Base-by-base conservation (phyloP, 2,888 invertebrate genomes). In the Stenoptilia bipunctidactyla region DNA sequence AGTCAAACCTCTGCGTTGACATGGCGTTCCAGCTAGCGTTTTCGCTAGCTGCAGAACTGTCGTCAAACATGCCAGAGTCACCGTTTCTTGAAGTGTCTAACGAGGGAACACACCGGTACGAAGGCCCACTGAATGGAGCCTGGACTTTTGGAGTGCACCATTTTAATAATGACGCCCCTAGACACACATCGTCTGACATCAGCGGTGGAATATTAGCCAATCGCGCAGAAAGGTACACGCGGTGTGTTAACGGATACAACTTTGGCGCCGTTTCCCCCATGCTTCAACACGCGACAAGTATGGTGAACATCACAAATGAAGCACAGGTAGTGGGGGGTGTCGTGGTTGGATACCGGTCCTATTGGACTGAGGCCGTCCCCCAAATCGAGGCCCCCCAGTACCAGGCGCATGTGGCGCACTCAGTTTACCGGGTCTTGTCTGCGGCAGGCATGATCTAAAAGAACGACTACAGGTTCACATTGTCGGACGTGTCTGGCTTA, bases 11-110 rank as follows among this genome's bases (percentile, higher is more conserved):
- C 13, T 34, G 34, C 13, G 5, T 5, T n/a, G 34, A 34, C 12
- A 34, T 34, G 34, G 34, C 34, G 5, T 34, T 34, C 34, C 34
- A 34, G 13, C n/a, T 34, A n/a, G 34, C 34, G 5, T 34, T 34
- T 34, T 34, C 34, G 5, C 13, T 34, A 8, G 34, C 34, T 34
- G 34, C 34, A 5, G 34, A 34, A 13, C 34, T 34, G 13, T 34
- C 12, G 8, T 34, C 34, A 6, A 9, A 6, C n/a, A 5, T 34
- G 5, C 34, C 34, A 6, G 34, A 34, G n/a, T 34, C 12, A 6
- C 34, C 34, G 12, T 5, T 34, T 13, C n/a, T 34, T 6, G 34
- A 34, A 12, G 34, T 34, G 5, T n/a, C 34, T 13, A n/a, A 34
- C 12, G 5, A 5, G 8, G 5, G 5, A n/a, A 8, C n/a, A n/a